Percentiles rank a stretch among this genome's conserved stretches.
phyloP scores from a whole-genome alignment of 2,888 invertebrate species.

The Rhabditoides inermis region DNA sequence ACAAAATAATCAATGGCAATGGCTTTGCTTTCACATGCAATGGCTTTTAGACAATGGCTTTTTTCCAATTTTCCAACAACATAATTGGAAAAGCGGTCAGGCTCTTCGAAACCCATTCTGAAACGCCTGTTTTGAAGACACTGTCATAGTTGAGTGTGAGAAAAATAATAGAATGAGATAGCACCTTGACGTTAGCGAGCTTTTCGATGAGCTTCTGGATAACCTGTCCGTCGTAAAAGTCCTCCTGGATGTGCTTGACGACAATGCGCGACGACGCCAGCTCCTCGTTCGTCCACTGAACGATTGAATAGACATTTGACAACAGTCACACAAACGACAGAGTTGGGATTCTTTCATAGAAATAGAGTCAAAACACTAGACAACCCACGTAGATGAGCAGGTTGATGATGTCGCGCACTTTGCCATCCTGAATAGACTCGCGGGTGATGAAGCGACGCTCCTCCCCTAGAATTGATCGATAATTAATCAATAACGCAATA shows the following conservation, averaged over 20 bases:
- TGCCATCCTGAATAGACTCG: slow-evolving; percentile 75
- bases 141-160: neutral
- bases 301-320: neutral
- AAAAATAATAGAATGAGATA: neutral
- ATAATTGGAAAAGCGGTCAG: neutral
- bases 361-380: too few relatives aligned
- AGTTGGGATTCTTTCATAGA: too few relatives aligned
- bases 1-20: too few relatives aligned
- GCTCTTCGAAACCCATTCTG: neutral
- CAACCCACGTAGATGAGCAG: too few relatives aligned
- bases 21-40: neutral
- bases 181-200: slow-evolving; percentile 41
- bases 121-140: neutral
- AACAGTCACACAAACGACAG: too few relatives aligned
- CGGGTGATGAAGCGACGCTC: slow-evolving; percentile 90
- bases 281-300: slow-evolving; percentile 91
- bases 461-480: slow-evolving; percentile 63
- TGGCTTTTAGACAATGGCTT: neutral
- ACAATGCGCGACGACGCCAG: slow-evolving; percentile 88
- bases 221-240: slow-evolving; percentile 92
- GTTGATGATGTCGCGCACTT: slow-evolving; percentile 53
- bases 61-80: neutral
- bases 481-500: neutral
- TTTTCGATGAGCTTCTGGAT: slow-evolving; percentile 64
- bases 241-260: slow-evolving; percentile 85